Evolutionary conservation across 2,113 vertebrate species (phyloP), one percentile per base, ranked within the genome.

Genomic region (Hypocryptadius cinnamomeus): DNA sequence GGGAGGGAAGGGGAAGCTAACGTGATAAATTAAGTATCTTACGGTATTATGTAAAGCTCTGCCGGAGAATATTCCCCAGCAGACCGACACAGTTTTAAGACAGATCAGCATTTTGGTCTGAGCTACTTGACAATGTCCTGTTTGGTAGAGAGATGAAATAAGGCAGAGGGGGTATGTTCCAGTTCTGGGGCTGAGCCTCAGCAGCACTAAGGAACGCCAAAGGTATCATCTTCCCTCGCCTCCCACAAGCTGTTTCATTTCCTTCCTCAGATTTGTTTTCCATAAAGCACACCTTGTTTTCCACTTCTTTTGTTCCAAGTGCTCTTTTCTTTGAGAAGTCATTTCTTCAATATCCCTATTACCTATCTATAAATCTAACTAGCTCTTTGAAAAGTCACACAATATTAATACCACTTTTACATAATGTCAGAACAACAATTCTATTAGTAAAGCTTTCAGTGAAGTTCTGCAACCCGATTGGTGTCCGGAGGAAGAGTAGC

Each of bases 401-500:
- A 95, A 96, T 94, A 96, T 96, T 96, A 98, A 96, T 95, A 97
- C 95, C 97, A 97, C 96, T 96, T 96, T 95, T 96, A 97, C 90
- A 95, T 95, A 96, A 97, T 85, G 94, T 96, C 96, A 97, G 96
- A 96, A 97, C 95, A 96, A 87, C 93, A 94, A 95, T 93, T 96
- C 88, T 87, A 96, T 93, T 94, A 97, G 95, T 96, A 97, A 98
- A 98, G 97, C 97, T 97, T 97, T 97, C 93, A 97, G 87, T 92
- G 89, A 97, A 95, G 85, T 92, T 96, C 96, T 95, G 95, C 91
- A 96, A 94, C 94, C 95, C 92, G 84, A 93, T 72, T 77, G 84
- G 68, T 50, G 91, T 91, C 90, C 2, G 69, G 92, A 89, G 94
- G 94, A 93, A 78, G 74, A 96, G 69, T 22, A 90, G 94, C 76